Conservation (phyloP, 2,113 vertebrate genomes). For the Ceratotherium simum region DNA sequence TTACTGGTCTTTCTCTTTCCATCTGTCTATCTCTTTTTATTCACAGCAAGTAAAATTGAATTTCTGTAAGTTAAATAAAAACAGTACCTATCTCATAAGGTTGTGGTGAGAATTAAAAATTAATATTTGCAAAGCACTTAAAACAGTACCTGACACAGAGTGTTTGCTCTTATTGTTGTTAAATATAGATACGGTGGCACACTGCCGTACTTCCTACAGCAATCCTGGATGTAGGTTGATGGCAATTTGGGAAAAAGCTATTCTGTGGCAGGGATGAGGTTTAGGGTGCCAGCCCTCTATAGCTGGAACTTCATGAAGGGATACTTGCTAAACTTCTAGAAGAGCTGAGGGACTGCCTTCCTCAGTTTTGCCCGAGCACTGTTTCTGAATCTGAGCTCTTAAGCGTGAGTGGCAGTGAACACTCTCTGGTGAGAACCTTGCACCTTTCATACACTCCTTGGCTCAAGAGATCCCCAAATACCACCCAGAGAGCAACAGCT, state of each 20-base stretch:
- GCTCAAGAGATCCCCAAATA: background rate
- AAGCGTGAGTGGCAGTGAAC: background rate
- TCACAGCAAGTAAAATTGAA: background rate
- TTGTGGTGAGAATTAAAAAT: constrained; percentile 1
- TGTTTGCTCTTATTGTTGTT: background rate
- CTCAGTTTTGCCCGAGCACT: background rate
- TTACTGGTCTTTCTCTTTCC: background rate
- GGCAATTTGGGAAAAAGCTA: constrained; percentile 11
- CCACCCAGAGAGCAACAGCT: background rate
- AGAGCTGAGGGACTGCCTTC: background rate
- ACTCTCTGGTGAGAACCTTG: background rate
- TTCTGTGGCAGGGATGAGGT: background rate
- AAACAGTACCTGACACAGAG: background rate
- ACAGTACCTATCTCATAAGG: background rate
- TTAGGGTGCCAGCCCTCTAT: background rate
- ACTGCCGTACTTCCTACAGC: background rate
- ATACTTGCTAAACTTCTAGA: background rate
- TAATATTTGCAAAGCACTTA: constrained; percentile 45
- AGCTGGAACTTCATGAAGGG: background rate
- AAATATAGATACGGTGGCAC: background rate
- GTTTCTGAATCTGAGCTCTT: background rate
- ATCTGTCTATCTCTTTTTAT: background rate
- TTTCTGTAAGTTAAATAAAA: constrained; percentile 52
- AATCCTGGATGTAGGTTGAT: background rate
- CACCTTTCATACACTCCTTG: background rate